phyloP scores from a whole-genome alignment of 2,113 vertebrate species.

The Semicossyphus pulcher region DNA sequence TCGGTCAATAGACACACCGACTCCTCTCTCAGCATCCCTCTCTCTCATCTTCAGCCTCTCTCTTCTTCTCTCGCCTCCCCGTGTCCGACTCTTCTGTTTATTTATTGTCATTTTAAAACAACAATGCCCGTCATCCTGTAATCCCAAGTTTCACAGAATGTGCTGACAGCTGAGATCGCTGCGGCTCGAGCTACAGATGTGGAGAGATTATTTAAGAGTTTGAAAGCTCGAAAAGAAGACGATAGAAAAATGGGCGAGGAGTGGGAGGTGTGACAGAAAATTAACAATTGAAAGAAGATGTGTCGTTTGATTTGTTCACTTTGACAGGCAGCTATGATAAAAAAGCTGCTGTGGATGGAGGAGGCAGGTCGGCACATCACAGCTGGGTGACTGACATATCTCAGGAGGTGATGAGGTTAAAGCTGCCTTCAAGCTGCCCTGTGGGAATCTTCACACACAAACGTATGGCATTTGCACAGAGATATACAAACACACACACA shows the following conservation, averaged over 20 bases:
- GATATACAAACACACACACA: conserved; percentile 2
- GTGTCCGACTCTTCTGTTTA: not conserved
- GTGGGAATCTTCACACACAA: not conserved
- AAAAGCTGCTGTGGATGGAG: conserved; percentile 56
- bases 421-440: conserved; percentile 46
- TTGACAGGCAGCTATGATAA: conserved; percentile 60
- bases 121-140: conserved; percentile 4
- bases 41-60: conserved; percentile 1
- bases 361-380: conserved; percentile 64
- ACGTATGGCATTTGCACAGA: conserved; percentile 13
- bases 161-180: no score
- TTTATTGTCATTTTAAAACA: conserved; percentile 21
- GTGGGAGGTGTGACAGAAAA: conserved; percentile 45
- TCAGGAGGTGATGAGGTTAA: conserved; percentile 65
- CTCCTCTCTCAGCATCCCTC: conserved; percentile 43
- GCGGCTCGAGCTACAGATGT: no score
- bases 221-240: conserved; percentile 1
- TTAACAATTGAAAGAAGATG: conserved; percentile 41
- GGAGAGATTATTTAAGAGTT: conserved; percentile 15
- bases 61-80: conserved; percentile 7
- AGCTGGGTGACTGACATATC: conserved; percentile 59
- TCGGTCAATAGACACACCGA: conserved; percentile 60
- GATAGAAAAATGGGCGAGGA: not conserved
- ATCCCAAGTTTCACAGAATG: conserved; percentile 15
- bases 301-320: conserved; percentile 28